phyloP scores from a whole-genome alignment of 2,888 invertebrate species.

The Papilio demoleus region DNA sequence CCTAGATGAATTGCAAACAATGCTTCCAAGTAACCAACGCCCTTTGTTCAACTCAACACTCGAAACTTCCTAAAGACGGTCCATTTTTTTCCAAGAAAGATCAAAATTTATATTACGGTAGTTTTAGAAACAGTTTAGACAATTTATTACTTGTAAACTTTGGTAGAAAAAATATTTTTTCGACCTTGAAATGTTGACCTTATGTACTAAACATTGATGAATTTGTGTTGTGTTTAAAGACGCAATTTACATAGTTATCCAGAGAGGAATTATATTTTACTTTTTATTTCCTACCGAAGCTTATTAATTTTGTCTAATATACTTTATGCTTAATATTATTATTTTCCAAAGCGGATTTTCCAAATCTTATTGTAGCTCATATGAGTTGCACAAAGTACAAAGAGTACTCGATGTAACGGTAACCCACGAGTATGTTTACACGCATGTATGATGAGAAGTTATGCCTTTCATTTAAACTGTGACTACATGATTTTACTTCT shows the following conservation, averaged over 20 bases:
- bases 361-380: too few species aligned
- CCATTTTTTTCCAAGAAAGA: background rate
- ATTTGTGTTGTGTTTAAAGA: background rate
- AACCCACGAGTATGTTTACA: too few species aligned
- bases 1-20: conserved; percentile 25
- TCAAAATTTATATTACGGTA: background rate
- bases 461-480: too few species aligned
- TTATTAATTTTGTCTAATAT: too few species aligned
- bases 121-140: background rate
- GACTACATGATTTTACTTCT: too few species aligned
- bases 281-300: too few species aligned
- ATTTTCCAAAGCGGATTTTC: too few species aligned
- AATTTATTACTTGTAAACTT: background rate
- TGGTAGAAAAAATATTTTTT: background rate
- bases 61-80: background rate
- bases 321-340: too few species aligned
- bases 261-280: background rate
- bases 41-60: background rate
- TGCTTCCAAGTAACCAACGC: conserved; percentile 7
- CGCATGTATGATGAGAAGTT: too few species aligned
- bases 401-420: too few species aligned
- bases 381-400: too few species aligned
- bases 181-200: background rate
- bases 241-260: background rate
- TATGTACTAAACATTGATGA: background rate